Percentiles rank a stretch among this genome's conserved stretches.
phyloP scores from a whole-genome alignment of 2,113 vertebrate genomes.

The Cichladusa arquata region DNA sequence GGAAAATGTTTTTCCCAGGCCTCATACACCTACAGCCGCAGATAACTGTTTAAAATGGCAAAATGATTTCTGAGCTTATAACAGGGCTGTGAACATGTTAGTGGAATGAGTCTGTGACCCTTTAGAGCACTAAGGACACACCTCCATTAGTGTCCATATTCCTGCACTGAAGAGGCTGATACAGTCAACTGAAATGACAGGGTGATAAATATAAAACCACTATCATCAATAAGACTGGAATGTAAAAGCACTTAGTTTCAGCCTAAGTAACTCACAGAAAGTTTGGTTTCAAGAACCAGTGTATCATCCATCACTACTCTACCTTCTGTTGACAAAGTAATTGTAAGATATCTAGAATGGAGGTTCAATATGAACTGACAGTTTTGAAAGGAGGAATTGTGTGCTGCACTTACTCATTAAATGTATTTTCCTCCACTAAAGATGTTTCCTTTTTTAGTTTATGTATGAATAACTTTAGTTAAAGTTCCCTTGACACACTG shows the following conservation, averaged over 20 bases:
- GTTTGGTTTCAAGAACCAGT: constrained; percentile 83
- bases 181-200: constrained; percentile 86
- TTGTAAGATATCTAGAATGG: constrained; percentile 85
- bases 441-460: constrained; percentile 86
- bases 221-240: constrained; percentile 85
- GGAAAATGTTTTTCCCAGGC: constrained; percentile 67
- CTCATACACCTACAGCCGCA: constrained; percentile 27
- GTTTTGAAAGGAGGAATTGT: constrained; percentile 87
- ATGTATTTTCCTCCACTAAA: constrained; percentile 83
- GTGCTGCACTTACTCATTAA: constrained; percentile 85
- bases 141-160: constrained; percentile 87
- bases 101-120: constrained; percentile 78
- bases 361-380: constrained; percentile 84
- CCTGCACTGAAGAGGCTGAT: constrained; percentile 76
- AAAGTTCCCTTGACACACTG: constrained; percentile 84
- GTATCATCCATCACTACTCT: constrained; percentile 82
- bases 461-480: constrained; percentile 85
- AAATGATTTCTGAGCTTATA: constrained; percentile 60
- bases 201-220: constrained; percentile 87
- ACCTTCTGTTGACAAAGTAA: constrained; percentile 87
- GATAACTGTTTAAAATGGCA: constrained; percentile 69
- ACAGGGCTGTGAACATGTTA: constrained; percentile 70
- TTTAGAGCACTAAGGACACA: constrained; percentile 78
- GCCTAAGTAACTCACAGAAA: constrained; percentile 85
- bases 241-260: constrained; percentile 91